phyloP scores from a whole-genome alignment of 1,140 invertebrate genomes.

The Atta texana region DNA sequence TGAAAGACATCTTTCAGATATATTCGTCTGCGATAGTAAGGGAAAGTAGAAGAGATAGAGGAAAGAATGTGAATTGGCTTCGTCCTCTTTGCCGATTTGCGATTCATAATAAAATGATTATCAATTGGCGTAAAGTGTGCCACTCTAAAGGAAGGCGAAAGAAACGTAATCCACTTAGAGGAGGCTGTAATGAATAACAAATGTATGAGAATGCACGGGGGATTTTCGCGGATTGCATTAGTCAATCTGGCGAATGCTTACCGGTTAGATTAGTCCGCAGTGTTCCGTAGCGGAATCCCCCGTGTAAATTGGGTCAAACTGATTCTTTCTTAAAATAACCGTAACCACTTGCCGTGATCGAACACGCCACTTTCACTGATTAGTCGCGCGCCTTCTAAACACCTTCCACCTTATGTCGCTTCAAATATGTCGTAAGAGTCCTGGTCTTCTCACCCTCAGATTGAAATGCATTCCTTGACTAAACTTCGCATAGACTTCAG shows the following conservation, averaged over 20 bases:
- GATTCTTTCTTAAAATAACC: constrained; percentile 65
- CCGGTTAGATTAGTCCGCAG: constrained; percentile 36
- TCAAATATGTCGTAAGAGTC: background rate
- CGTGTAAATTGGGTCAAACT: constrained; percentile 58
- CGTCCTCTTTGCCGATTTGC: background rate
- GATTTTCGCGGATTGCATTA: constrained; percentile 31
- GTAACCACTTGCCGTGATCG: constrained; percentile 66
- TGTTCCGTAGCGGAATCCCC: constrained; percentile 38
- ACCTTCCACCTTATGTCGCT: constrained; percentile 13
- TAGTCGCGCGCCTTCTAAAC: constrained; percentile 74
- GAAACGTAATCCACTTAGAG: constrained; percentile 75
- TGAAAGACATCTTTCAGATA: constrained; percentile 18
- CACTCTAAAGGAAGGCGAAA: constrained; percentile 69
- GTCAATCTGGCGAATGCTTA: constrained; percentile 24
- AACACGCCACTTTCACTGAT: constrained; percentile 80
- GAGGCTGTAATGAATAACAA: constrained; percentile 59
- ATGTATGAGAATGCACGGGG: constrained; percentile 57
- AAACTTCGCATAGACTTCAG: background rate
- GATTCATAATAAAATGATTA: constrained; percentile 12
- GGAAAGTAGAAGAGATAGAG: constrained; percentile 19
- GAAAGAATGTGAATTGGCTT: background rate
- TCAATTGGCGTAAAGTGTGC: constrained; percentile 19
- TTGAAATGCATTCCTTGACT: constrained; percentile 2
- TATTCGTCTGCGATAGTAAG: background rate
- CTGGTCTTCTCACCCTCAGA: constrained; percentile 7